Evolutionary conservation across 1,140 invertebrate genomes (phyloP).

Genomic region (Acromyrmex heyeri): DNA sequence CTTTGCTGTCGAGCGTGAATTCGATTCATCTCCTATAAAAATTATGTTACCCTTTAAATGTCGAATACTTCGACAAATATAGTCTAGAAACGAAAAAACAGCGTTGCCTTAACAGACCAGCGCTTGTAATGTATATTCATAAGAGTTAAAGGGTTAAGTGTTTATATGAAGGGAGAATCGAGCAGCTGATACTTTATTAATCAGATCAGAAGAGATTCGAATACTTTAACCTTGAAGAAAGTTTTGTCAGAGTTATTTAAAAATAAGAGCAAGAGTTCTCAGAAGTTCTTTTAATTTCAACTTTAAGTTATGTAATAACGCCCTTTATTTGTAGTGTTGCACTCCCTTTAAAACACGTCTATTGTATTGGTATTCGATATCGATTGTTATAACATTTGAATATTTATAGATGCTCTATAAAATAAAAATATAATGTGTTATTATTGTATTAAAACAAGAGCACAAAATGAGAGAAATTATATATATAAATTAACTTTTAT

Average conservation of each 20-base stretch:
- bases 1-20: not conserved
- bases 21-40: not conserved
- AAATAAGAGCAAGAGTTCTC: not conserved
- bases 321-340: not conserved
- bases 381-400: slow-evolving; percentile 5
- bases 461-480: too few relatives aligned
- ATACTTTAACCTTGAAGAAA: not conserved
- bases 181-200: not conserved
- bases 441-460: slow-evolving; percentile 4
- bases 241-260: not conserved
- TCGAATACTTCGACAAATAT: not conserved
- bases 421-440: not conserved
- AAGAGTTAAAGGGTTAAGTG: not conserved
- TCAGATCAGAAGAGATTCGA: not conserved
- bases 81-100: not conserved
- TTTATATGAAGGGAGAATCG: not conserved
- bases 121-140: not conserved
- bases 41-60: not conserved
- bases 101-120: not conserved
- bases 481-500: not conserved
- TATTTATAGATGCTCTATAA: slow-evolving; percentile 12
- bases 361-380: not conserved
- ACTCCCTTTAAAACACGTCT: not conserved
- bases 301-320: too few relatives aligned
- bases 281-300: not conserved